phyloP scores from a whole-genome alignment of 2,888 invertebrate genomes.

The Ophion ellenae region DNA sequence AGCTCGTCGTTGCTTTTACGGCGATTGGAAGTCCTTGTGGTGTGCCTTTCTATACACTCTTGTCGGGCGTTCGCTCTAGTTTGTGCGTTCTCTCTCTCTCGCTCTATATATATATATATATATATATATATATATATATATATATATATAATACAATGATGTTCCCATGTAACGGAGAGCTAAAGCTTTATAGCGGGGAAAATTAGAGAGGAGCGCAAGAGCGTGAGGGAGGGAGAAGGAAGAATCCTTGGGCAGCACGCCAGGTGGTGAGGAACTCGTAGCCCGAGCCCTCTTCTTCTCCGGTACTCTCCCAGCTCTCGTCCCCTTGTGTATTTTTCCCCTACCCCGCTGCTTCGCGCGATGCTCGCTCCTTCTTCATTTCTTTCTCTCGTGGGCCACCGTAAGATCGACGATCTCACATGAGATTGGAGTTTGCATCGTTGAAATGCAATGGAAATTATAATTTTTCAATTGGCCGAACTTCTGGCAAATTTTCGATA shows the following conservation, averaged over 20 bases:
- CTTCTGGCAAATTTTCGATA: too few species aligned
- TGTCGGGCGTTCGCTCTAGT: background rate
- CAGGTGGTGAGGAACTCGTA: slow-evolving; percentile 77
- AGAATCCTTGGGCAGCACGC: slow-evolving; percentile 78
- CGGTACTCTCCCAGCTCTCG: background rate
- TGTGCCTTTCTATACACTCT: slow-evolving; percentile 57
- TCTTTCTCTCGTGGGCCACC: background rate
- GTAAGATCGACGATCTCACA: too few species aligned
- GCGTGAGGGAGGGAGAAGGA: slow-evolving; percentile 63
- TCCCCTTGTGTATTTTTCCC: background rate
- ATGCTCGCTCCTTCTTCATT: slow-evolving; percentile 8
- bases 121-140: too few species aligned
- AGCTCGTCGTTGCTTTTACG: slow-evolving; percentile 80
- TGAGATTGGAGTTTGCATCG: too few species aligned
- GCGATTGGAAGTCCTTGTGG: slow-evolving; percentile 79
- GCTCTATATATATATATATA: background rate
- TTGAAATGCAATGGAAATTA: too few species aligned
- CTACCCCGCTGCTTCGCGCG: background rate
- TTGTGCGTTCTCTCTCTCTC: background rate
- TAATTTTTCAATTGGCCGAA: too few species aligned
- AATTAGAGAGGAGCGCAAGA: background rate
- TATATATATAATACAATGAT: slow-evolving; percentile 28
- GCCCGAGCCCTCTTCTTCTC: slow-evolving; percentile 47
- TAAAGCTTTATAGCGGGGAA: slow-evolving; percentile 14
- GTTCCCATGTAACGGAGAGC: slow-evolving; percentile 31